A percentile compares a stretch with the other conserved stretches of the same genome.
phyloP scores from a whole-genome alignment of 64 coral and sea anemone genomes.

The Pachyseris speciosa region DNA sequence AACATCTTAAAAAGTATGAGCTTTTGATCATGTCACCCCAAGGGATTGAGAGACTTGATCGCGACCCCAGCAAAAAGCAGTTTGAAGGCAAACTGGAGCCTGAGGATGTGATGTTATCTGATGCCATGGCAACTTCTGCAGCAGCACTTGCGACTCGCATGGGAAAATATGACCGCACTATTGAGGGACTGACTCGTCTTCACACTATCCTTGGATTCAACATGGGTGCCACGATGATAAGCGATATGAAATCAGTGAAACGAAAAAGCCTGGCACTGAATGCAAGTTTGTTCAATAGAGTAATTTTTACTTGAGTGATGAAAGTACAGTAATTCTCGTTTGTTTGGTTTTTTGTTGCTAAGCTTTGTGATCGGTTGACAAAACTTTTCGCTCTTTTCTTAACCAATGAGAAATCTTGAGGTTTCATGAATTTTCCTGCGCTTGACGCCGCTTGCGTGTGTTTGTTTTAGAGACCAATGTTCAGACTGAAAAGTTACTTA shows the following conservation, averaged over 20 bases:
- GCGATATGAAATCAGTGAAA: neutral
- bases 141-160: constrained; percentile 66
- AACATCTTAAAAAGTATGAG: neutral
- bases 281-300: too few species aligned
- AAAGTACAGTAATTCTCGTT: too few species aligned
- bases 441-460: too few species aligned
- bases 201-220: constrained; percentile 70
- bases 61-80: neutral
- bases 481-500: too few species aligned
- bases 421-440: too few species aligned
- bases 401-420: too few species aligned
- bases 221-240: constrained; percentile 27
- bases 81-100: constrained; percentile 45
- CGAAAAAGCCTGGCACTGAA: neutral
- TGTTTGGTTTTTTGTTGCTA: too few species aligned
- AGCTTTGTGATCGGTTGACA: too few species aligned
- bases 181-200: constrained; percentile 43
- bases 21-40: constrained; percentile 57
- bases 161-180: constrained; percentile 7
- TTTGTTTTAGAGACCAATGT: too few species aligned
- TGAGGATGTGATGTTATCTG: constrained; percentile 70
- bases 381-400: too few species aligned
- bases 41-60: constrained; percentile 58
- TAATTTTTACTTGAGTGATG: too few species aligned
- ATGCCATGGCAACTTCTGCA: constrained; percentile 84